A percentile compares a stretch with the other conserved stretches of the same genome.
Evolutionary conservation across 2,113 vertebrate genomes (phyloP).

Genomic region (Indri indri): DNA sequence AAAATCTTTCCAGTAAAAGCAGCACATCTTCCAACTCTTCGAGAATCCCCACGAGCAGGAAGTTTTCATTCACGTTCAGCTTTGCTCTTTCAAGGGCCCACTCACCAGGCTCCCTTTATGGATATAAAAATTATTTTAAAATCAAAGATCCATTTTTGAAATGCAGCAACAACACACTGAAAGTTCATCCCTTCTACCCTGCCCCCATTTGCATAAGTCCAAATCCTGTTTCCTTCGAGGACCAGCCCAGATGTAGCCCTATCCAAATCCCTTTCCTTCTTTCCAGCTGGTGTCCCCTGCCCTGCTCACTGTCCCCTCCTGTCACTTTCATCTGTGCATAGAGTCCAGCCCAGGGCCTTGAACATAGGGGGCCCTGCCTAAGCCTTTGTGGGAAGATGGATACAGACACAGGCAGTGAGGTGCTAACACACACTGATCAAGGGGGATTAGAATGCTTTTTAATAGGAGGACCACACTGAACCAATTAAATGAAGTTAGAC

Average conservation of each 20-base stretch:
- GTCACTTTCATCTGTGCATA: accelerated
- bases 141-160: not conserved
- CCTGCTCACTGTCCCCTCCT: accelerated
- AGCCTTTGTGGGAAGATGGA: not conserved
- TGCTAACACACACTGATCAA: not conserved
- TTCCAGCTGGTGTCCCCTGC: not conserved
- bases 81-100: constrained; percentile 98
- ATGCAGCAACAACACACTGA: not conserved
- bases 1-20: constrained; percentile 96
- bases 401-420: not conserved
- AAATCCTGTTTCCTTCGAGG: not conserved
- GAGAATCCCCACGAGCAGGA: constrained; percentile 96
- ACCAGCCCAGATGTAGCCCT: too few species aligned
- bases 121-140: constrained; percentile 48
- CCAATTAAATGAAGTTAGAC: not conserved
- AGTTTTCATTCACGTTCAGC: constrained; percentile 96
- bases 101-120: constrained; percentile 93
- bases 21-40: constrained; percentile 98
- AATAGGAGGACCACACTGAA: not conserved
- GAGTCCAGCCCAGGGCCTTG: not conserved
- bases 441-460: not conserved
- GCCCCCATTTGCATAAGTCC: accelerated
- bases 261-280: too few species aligned
- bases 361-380: not conserved
- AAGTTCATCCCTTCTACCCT: not conserved